Evolutionary conservation across 2,113 vertebrate species (phyloP).

Genomic region (Cinclus cinclus): DNA sequence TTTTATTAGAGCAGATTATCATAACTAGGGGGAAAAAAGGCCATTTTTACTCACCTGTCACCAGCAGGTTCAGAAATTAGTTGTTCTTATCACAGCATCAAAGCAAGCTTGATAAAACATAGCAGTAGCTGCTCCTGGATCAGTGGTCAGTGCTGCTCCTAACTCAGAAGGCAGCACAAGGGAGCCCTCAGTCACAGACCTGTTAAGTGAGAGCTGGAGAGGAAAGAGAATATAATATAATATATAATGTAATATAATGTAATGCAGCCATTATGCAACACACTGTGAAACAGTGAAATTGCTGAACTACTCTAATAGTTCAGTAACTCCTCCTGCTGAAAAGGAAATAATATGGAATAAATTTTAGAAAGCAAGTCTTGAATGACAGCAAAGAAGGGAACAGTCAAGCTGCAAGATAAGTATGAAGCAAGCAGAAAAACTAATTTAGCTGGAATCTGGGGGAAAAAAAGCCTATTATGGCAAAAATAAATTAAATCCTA

Average conservation of each 20-base stretch:
- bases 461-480: not conserved
- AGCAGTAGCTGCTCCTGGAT: not conserved
- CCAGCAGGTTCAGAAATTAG: not conserved
- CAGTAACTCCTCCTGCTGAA: not conserved
- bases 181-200: not conserved
- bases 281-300: not conserved
- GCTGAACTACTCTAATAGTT: not conserved
- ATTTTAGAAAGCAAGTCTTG: not conserved
- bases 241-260: not conserved
- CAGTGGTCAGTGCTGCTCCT: not conserved
- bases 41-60: not conserved
- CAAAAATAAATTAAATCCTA: not conserved
- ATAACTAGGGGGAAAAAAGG: not conserved
- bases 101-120: not conserved
- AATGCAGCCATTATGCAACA: not conserved
- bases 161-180: not conserved
- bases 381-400: conserved; percentile 12
- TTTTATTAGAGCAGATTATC: not conserved
- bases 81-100: not conserved
- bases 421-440: not conserved
- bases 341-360: not conserved
- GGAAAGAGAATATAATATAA: not conserved
- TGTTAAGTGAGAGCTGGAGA: not conserved
- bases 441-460: not conserved
- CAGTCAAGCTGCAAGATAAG: not conserved